Conservation (phyloP, 2,888 invertebrate species). For the Nectonema munidae region DNA sequence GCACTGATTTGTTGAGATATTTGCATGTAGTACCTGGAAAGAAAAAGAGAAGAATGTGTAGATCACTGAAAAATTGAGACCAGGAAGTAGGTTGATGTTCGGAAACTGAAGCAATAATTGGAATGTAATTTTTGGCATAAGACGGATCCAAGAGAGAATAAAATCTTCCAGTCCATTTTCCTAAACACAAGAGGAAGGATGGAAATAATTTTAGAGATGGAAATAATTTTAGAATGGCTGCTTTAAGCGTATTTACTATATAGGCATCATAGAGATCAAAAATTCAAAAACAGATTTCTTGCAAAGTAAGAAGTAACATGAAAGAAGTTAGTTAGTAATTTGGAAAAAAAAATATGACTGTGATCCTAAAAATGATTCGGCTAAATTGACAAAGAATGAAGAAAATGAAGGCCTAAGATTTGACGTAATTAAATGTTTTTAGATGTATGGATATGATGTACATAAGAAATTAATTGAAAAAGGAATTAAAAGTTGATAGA, state of each 20-base stretch:
- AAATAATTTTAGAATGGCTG: conserved; percentile 12
- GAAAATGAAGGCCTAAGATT: no score
- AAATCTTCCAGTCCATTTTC: conserved; percentile 66
- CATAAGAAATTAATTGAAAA: no score
- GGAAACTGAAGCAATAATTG: conserved; percentile 78
- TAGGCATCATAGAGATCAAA: no score
- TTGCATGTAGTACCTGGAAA: conserved; percentile 31
- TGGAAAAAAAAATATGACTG: no score
- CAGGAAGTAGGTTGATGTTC: conserved; percentile 95
- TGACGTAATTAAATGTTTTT: no score
- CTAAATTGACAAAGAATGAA: no score
- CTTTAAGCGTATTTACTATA: not conserved
- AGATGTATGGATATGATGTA: no score
- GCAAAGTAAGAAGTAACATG: no score
- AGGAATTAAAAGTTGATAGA: no score
- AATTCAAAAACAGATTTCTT: no score
- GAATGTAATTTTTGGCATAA: conserved; percentile 90
- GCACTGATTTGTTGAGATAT: not conserved
- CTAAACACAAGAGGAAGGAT: not conserved
- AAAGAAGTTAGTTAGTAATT: no score
- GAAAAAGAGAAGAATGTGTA: conserved; percentile 68
- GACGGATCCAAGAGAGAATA: conserved; percentile 78
- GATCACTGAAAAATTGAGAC: conserved; percentile 89
- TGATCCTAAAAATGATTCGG: no score
- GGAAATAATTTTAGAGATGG: not conserved